These are phyloP conservation scores for Metridium senile DNA, from an alignment of 92 coral and sea anemone species.

Conservation along the genomic window DNA sequence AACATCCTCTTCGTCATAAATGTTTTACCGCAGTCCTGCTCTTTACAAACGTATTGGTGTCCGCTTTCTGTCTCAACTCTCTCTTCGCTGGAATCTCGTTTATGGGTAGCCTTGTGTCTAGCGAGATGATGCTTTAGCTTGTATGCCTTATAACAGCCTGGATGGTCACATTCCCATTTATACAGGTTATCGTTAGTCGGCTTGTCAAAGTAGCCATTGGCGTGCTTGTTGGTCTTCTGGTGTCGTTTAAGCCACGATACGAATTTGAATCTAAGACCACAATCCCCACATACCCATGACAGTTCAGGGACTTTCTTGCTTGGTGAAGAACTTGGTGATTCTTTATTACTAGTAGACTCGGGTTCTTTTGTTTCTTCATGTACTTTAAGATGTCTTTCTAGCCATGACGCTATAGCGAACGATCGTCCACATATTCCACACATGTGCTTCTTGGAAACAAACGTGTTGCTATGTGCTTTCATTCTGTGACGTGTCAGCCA, in stretches of 20 bases:
- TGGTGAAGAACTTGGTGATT: not conserved
- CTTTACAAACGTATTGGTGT: constrained; percentile 20
- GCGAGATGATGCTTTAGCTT: constrained; percentile 28
- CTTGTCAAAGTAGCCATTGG: constrained; percentile 5
- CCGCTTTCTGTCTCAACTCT: not conserved
- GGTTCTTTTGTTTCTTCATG: not conserved
- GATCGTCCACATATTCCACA: constrained; percentile 44
- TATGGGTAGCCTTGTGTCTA: constrained; percentile 27
- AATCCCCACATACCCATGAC: constrained; percentile 41
- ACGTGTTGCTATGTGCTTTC: constrained; percentile 20
- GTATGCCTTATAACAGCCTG: constrained; percentile 30
- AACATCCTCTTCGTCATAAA: constrained; percentile 26
- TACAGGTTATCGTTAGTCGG: not conserved
- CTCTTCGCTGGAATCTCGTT: constrained; percentile 6
- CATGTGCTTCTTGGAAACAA: constrained; percentile 24
- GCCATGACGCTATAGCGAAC: constrained; percentile 34
- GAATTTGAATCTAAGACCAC: constrained; percentile 32
- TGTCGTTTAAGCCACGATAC: constrained; percentile 40
- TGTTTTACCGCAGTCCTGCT: constrained; percentile 20
- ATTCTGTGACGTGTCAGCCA: constrained; percentile 47
- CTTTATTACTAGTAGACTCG: not conserved
- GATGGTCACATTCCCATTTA: constrained; percentile 18
- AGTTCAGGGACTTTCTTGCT: not conserved
- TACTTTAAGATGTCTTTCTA: constrained; percentile 32
- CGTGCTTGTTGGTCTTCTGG: constrained; percentile 33